A percentile compares a stretch with the other conserved stretches of the same genome.
Evolutionary conservation across 2,113 vertebrate species (phyloP).

Genomic region (Cricetomys ansorgei): DNA sequence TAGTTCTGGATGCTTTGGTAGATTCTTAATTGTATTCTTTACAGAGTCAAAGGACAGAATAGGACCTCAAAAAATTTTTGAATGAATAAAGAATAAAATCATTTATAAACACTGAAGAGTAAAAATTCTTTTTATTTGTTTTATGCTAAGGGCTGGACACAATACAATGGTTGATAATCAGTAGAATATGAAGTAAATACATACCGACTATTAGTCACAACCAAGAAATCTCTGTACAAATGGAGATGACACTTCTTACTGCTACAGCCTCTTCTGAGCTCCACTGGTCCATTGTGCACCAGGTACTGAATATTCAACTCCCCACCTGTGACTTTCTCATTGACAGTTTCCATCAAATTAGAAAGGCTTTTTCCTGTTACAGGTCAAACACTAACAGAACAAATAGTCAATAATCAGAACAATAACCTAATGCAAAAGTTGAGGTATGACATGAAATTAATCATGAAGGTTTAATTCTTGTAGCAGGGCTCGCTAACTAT

Average conservation of each 20-base stretch:
- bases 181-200: neutral
- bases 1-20: neutral
- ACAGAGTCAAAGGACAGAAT: neutral
- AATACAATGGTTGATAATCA: neutral
- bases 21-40: neutral
- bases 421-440: neutral
- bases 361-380: neutral
- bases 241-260: neutral
- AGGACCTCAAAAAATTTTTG: neutral
- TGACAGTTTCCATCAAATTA: neutral
- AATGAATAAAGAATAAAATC: neutral
- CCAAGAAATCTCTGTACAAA: neutral
- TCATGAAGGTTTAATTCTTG: neutral
- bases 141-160: accelerated
- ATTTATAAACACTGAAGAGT: neutral
- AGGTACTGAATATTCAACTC: neutral
- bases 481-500: neutral
- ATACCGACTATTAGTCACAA: neutral
- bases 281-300: neutral
- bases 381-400: neutral
- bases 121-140: neutral
- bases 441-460: neutral
- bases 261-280: neutral
- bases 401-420: neutral
- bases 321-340: neutral